Evolutionary conservation across 2,113 vertebrate genomes (phyloP).

Genomic region (Copsychus sechellarum): DNA sequence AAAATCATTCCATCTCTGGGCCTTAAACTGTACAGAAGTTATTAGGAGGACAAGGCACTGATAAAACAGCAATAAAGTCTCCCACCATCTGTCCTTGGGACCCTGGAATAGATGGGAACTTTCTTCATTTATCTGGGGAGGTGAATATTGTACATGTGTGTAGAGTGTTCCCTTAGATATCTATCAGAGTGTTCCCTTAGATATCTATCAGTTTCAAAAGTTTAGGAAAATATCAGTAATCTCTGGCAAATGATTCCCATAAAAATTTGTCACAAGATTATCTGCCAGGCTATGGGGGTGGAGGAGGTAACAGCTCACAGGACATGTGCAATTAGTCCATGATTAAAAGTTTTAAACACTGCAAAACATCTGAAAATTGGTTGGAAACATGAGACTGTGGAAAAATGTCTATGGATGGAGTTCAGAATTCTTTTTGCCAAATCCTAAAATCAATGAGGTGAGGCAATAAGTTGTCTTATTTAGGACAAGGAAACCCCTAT

Average conservation of each 20-base stretch:
- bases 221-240: background rate
- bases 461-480: background rate
- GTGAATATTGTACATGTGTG: background rate
- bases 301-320: background rate
- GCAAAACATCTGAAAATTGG: background rate
- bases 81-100: background rate
- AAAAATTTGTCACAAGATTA: background rate
- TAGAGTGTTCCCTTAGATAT: background rate
- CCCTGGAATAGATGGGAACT: background rate
- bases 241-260: background rate
- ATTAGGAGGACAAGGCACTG: background rate
- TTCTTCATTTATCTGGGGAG: background rate
- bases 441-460: background rate
- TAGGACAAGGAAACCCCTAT: background rate
- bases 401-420: background rate
- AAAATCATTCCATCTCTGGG: background rate
- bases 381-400: background rate
- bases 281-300: background rate
- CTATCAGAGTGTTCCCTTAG: background rate
- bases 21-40: background rate
- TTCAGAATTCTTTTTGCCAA: background rate
- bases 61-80: background rate
- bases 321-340: background rate
- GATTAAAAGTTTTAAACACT: background rate
- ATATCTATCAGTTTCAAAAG: background rate